Evolutionary conservation across 2,797 vertebrate genomes (phyloP), one percentile per base, ranked within the genome.

Genomic region (Ctenopoma kingsleyae): DNA sequence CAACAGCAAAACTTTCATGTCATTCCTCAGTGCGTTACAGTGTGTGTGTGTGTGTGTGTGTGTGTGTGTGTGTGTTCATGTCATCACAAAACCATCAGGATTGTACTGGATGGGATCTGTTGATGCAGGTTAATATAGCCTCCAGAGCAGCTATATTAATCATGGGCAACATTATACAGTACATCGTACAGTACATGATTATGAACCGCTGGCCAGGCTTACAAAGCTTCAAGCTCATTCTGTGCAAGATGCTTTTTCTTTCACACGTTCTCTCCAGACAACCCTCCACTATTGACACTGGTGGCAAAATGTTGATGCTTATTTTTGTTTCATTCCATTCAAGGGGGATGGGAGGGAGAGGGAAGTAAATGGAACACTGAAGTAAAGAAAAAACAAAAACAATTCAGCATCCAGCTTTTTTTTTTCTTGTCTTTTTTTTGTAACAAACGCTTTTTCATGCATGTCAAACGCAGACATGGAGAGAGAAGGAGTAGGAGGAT

Each of bases 391-490:
- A 81, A 72, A 40, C 11, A 53, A 90, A 91, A 91, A 78, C 58
- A 85, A 90, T 74, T 75, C 78, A 79, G 92, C 91, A 91, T 91
- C 86, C 89, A 90, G 86, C 68, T 12, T 35, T 13, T 22, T 51
- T 15, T 74, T n/a, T 19, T 40, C 9, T 7, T 43, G 56, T 51
- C 22, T 78, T 71, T 80, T 76, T 52, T 65, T 69, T 66, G 17
- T 65, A 64, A 67, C 59, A 69, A 56, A 77, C 15, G 66, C 38
- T 78, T 78, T 76, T 74, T 90, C 92, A 94, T 95, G 93, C 94
- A 94, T 91, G 91, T 94, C 92, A 92, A 90, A 92, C 83, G 92
- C 82, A 89, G 89, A 94, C 91, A 91, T 92, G 87, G 80, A 91
- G 88, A 82, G 85, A 87, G 76, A 76, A 86, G 83, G 78, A 89